A percentile compares a stretch with the other conserved stretches of the same genome.
These are phyloP conservation scores for Propithecus coquereli DNA, from an alignment of 2,113 vertebrate genomes.

Conservation along the genomic window DNA sequence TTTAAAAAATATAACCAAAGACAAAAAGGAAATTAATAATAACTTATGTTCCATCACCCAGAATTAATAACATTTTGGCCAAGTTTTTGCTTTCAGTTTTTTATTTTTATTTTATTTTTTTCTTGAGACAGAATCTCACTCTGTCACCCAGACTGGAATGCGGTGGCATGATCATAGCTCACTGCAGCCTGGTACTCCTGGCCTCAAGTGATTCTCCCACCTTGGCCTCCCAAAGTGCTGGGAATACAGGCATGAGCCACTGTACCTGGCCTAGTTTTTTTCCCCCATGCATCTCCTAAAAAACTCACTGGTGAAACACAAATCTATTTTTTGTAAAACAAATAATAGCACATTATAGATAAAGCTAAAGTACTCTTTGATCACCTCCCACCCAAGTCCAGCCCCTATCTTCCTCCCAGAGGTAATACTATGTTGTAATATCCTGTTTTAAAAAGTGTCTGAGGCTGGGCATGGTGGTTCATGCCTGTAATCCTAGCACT, in stretches of 20 bases:
- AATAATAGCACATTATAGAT: not conserved
- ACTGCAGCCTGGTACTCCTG: no score
- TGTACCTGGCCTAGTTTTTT: no score
- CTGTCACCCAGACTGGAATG: no score
- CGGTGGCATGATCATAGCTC: no score
- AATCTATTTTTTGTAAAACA: not conserved
- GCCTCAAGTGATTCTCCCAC: no score
- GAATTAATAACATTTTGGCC: not conserved
- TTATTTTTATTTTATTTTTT: not conserved
- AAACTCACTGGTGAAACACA: not conserved
- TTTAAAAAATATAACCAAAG: not conserved
- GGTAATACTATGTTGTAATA: not conserved
- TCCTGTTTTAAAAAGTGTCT: not conserved
- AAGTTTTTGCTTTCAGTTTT: constrained; percentile 3
- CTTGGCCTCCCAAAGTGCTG: no score
- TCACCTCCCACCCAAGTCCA: no score
- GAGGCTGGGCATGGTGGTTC: no score
- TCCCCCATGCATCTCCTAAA: not conserved
- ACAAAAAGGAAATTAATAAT: not conserved
- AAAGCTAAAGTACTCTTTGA: not conserved
- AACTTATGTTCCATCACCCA: not conserved
- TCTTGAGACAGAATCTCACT: no score
- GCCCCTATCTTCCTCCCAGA: not conserved
- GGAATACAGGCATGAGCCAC: no score
- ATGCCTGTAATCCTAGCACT: no score